Base-by-base conservation (phyloP, 2,113 vertebrate genomes). In the Argyrosomus japonicus region DNA sequence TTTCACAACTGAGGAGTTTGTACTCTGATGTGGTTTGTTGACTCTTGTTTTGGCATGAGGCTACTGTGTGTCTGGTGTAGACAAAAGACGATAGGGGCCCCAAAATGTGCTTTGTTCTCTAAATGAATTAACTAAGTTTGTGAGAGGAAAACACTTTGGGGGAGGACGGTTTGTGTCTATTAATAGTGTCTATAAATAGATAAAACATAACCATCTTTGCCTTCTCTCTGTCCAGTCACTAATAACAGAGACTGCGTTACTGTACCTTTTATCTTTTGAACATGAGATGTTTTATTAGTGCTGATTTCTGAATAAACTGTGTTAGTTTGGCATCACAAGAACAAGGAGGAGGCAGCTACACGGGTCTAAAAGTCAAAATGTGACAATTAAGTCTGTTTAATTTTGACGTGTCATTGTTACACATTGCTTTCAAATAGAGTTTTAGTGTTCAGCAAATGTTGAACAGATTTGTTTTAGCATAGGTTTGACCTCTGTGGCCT, bases 111-210 rank as follows among this genome's bases (percentile, higher is more conserved):
- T 88, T 84, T 93, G 93, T 90, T 86, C 82, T 83, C 77, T 13
- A 50, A 78, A 85, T 89, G 74, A 77, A 79, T 69, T 91, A 72
- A 85, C 87, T 85, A 84, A 11, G 69, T 86, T 53, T 89, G 85
- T 68, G 58, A 85, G 70, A 25, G 79, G 64, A 84, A 91, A 87
- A 87, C 57, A 82, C 27, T 70, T 68, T 58, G 62, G 48, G 43
- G 61, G 47, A 69, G 67, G 54, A 77, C 45, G 77, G 79, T 58
- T 85, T 68, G 84, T 79, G 75, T 76, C 77, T 75, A 81, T 84
- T 90, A 84, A 91, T 89, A 87, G 68, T 40, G 69, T 57, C 86
- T 89, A 88, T 77, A 91, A 93, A 95, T 91, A 95, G 77, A 86
- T 65, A 18, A 76, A 79, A 36, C 64, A 54, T 32, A 48, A 81